phyloP scores from a whole-genome alignment of 1,140 invertebrate species.

The Coelopa frigida region DNA sequence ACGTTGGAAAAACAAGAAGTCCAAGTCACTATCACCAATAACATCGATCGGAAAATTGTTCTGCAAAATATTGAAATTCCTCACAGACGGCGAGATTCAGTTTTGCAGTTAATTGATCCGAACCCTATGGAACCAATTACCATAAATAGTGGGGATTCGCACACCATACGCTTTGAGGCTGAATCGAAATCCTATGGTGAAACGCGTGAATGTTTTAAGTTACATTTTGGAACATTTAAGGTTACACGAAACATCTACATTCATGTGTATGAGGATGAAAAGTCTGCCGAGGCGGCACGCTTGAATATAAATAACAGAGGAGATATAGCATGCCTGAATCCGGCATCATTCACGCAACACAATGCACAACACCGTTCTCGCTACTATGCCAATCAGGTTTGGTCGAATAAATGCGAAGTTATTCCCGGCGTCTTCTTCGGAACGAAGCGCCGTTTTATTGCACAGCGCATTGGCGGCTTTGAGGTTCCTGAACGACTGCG shows the following conservation, averaged over 20 bases:
- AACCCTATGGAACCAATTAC: no score
- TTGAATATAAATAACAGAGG: no score
- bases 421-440: slow-evolving; percentile 53
- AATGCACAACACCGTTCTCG: slow-evolving; percentile 19
- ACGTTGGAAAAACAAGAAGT: slow-evolving; percentile 39
- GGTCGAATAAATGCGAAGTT: slow-evolving; percentile 24
- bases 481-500: slow-evolving; percentile 54
- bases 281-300: slow-evolving; percentile 9
- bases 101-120: slow-evolving; percentile 19
- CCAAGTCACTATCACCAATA: slow-evolving; percentile 42
- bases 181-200: slow-evolving; percentile 50
- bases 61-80: slow-evolving; percentile 36
- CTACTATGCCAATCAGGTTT: slow-evolving; percentile 33
- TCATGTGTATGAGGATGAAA: slow-evolving; percentile 36
- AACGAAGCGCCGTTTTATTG: slow-evolving; percentile 43
- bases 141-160: no score
- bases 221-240: slow-evolving; percentile 52
- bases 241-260: slow-evolving; percentile 23
- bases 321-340: no score
- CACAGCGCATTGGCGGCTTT: slow-evolving; percentile 48
- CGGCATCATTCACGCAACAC: no score
- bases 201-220: slow-evolving; percentile 51
- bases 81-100: slow-evolving; percentile 31
- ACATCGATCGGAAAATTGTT: slow-evolving; percentile 22
- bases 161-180: slow-evolving; percentile 16